Evolutionary conservation across 2,797 vertebrate genomes (phyloP), one percentile per base, ranked within the genome.

Genomic region (Telmatherina bonti): DNA sequence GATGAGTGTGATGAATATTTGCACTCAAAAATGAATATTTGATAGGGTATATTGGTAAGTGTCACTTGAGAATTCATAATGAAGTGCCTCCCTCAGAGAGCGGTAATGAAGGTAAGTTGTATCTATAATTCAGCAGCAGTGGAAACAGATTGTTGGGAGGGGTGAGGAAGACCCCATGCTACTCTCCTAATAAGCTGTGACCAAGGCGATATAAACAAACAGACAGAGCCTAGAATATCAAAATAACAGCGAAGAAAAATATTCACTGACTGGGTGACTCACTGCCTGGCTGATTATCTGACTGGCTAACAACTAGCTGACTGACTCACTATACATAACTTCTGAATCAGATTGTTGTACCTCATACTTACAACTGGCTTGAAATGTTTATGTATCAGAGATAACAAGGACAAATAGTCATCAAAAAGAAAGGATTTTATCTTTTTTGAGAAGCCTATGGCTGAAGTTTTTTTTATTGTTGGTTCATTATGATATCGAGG

Each of bases 41-140:
- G 30, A 74, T 52, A 66, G 41, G 57, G 36, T 24, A 54, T 45
- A 10, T 41, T 33, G 3, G 71, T 18, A 45, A n/a, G 65, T 31
- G 78, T 80, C 81, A 77, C 12, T 55, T 58, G 18, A 65, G 64
- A 53, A 69, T 66, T 74, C n/a, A 56, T 77, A 18, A 76, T 45
- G n/a, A 78, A 68, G 15, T 64, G 31, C 20, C 41, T 27, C 76
- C 69, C 58, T 81, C 60, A 60, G 65, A 57, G 72, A 70, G 77
- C 76, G 60, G 72, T 90, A 85, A 92, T 93, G 84, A 90, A 82
- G 67, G 72, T 62, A 52, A 88, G 77, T 56, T 16, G 70, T 53
- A 59, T 93, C 79, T 85, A 93, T 93, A 84, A 94, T 93, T 93
- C 76, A 93, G 3, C 66, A 88, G 85, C 67, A 66, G 74, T 79